Evolutionary conservation across 2,888 invertebrate genomes (phyloP).

Genomic region (Prosapia bicincta): DNA sequence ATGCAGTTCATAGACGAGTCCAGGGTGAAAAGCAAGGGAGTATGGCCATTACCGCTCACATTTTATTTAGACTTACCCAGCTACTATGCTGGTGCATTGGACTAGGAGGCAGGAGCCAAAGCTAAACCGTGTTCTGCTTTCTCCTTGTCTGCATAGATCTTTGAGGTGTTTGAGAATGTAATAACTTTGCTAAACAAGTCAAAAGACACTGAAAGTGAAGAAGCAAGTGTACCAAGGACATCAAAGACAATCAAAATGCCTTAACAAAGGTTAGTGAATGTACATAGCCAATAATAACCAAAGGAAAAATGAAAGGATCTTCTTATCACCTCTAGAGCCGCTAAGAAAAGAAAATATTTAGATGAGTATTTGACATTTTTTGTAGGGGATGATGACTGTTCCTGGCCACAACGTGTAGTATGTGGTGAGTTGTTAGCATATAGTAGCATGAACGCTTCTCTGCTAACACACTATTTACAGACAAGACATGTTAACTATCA

Average conservation of each 20-base stretch:
- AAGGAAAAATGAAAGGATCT: background rate
- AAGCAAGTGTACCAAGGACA: too few relatives aligned
- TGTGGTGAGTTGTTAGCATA: background rate
- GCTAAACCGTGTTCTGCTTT: too few relatives aligned
- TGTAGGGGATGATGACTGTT: background rate
- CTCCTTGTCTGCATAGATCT: too few relatives aligned
- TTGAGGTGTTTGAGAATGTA: too few relatives aligned
- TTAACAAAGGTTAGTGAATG: background rate
- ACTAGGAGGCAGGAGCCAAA: too few relatives aligned
- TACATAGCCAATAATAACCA: background rate
- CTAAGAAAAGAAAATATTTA: background rate
- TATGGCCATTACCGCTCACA: too few relatives aligned
- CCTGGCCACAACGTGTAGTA: background rate
- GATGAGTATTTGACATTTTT: background rate
- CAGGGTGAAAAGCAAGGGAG: too few relatives aligned
- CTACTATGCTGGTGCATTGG: too few relatives aligned
- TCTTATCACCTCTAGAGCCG: background rate
- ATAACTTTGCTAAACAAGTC: background rate
- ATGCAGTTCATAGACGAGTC: too few relatives aligned
- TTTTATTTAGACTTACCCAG: too few relatives aligned
- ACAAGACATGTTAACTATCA: background rate
- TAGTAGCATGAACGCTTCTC: background rate
- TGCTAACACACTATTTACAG: background rate
- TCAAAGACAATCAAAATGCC: too few relatives aligned
- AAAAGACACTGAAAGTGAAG: background rate